Evolutionary conservation across 1,140 invertebrate species (phyloP), one percentile per base, ranked within the genome.

Genomic region (Drosophila bocki): DNA sequence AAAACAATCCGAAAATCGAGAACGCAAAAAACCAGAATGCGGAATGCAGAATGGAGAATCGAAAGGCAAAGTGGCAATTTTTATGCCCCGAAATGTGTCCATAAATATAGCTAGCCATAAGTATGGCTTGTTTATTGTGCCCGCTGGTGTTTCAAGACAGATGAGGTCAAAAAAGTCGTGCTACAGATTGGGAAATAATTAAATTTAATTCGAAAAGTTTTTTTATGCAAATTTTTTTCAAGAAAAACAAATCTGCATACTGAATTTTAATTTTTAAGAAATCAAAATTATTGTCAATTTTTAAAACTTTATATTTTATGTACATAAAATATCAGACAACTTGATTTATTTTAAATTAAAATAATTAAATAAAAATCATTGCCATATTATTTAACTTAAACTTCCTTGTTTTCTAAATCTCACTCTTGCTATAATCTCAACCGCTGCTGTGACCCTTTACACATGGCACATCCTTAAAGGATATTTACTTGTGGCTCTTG

Each of bases 401-500:
- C n/a, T 35, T 35, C 12, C 0, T 3, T 17, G 1, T 35, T 13
- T 26, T 26, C 1, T 4, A 26, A 50, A 29, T n/a, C 13, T 5
- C 6, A 12, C 7, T 33, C 0, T 0, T 8, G 11, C 13, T 29
- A 64, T 3, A 5, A 7, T 51, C 15, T 22, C 17, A 11, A 13
- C 62, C 67, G 7, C 62, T 29, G n/a, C n/a, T 53, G 62, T 67
- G 41, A 19, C 32, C 45, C 65, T 9, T 37, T 2, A 44, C 56
- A 71, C 74, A 87, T 82, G 53, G 76, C 67, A 78, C 70, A 70
- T 88, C 85, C 84, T 88, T 84, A 75, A 88, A 88, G 80, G 84
- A 88, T 88, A 88, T 90, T 88, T 80, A 88, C 84, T 90, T 90
- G 83, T 81, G 77, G 69, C 74, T 84, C 68, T 78, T 37, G 33